Evolutionary conservation across 2,797 vertebrate genomes (phyloP), one percentile per base, ranked within the genome.

Genomic region (Peromyscus aztecus): DNA sequence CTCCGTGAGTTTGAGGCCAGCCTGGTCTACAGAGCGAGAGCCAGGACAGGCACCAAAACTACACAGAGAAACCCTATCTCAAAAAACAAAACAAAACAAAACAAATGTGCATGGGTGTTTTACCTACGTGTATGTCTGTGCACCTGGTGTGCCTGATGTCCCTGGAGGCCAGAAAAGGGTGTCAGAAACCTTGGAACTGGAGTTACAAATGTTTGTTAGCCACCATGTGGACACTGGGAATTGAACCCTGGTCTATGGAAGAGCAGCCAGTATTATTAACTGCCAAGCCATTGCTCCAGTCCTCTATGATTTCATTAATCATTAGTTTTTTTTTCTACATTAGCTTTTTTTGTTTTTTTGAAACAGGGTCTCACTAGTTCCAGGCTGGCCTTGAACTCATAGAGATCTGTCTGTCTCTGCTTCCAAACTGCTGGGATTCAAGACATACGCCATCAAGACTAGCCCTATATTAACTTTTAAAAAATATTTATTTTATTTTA

Each of bases 291-390:
- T 4, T 52, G 31, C 46, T 71, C 67, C n/a, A 37, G 46, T 37
- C 65, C 7, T 9, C 17, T n/a, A 67, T 63, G n/a, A 34, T 16
- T 63, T 85, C n/a, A 43, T 65, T 67, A 88, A 87, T 4, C 34
- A 46, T 63, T 73, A 65, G 59, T 52, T 69, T 84, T 90, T 84
- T 90, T 91, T 69, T 31, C 40, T 67, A 92, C 34, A 83, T 92
- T 89, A 80, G 80, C 11, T 82, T 75, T 59, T 80, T 67, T 49
- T 2, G 4, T 43, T 67, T 34, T 86, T 86, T 86, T 52, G 12
- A 86, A 86, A 52, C 31, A 49, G 83, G 83, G 43, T 86, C 63
- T 86, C 65, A 69, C 21, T 24, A 69, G 46, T 86, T 52, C 12
- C 31, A 86, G 34, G 63, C 84, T 86, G 63, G 63, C 46, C 46